Evolutionary conservation across 2,888 invertebrate species (phyloP).

Genomic region (Choristoneura rosaceana): DNA sequence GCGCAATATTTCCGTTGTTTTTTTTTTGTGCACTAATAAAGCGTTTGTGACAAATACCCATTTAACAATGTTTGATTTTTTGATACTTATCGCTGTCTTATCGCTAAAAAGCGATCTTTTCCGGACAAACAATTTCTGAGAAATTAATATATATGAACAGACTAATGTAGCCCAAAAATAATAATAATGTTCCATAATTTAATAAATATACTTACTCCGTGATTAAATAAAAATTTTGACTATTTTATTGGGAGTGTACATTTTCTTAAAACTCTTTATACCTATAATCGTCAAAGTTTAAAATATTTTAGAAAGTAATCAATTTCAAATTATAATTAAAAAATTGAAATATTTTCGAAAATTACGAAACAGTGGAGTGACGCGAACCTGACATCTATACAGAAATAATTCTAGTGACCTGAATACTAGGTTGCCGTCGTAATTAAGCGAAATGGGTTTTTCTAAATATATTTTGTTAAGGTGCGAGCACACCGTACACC

Average conservation of each 20-base stretch:
- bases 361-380: constrained; percentile 44
- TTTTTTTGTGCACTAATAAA: too few species aligned
- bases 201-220: too few species aligned
- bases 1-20: too few species aligned
- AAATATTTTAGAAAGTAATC: neutral
- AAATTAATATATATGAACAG: too few species aligned
- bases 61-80: too few species aligned
- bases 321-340: constrained; percentile 34
- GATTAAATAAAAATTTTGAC: too few species aligned
- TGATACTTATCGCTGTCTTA: too few species aligned
- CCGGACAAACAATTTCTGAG: too few species aligned
- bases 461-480: constrained; percentile 33
- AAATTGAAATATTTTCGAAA: constrained; percentile 34
- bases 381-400: constrained; percentile 48
- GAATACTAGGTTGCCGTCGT: constrained; percentile 49
- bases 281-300: neutral
- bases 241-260: neutral
- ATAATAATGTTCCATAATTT: too few species aligned
- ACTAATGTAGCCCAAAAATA: too few species aligned
- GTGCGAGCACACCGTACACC: constrained; percentile 19
- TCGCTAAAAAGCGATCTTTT: too few species aligned
- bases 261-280: neutral
- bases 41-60: too few species aligned
- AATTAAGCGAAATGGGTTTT: constrained; percentile 47
- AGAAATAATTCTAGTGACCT: constrained; percentile 50